These are phyloP conservation scores for Typhlichthys eigenmanni DNA, from an alignment of 2,797 vertebrate species.

Conservation along the genomic window DNA sequence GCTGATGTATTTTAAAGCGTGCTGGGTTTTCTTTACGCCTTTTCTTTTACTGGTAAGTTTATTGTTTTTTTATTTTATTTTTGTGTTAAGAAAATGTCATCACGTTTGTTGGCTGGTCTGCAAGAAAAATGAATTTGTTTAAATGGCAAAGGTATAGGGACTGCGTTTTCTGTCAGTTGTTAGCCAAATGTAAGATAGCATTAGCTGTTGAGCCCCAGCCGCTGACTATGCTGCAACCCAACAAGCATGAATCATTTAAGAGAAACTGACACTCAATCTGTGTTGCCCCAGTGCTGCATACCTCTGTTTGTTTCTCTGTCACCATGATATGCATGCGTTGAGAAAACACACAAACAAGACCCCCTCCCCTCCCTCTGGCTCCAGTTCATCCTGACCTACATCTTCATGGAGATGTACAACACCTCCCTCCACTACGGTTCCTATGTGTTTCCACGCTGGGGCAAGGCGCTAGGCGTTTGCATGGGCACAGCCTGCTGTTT, in stretches of 20 bases:
- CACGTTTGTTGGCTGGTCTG: too few relatives aligned
- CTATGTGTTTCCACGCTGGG: constrained; percentile 81
- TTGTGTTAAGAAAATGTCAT: background rate
- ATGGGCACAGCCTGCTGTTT: constrained; percentile 80
- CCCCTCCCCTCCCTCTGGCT: constrained; percentile 4
- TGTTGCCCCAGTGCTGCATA: constrained; percentile 16
- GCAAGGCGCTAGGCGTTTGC: constrained; percentile 80
- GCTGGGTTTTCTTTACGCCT: constrained; percentile 82
- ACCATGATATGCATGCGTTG: constrained; percentile 17
- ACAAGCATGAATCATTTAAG: constrained; percentile 59
- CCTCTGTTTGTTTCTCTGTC: constrained; percentile 10
- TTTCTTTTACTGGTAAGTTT: constrained; percentile 80
- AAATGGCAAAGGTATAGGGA: background rate
- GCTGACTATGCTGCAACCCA: constrained; percentile 22
- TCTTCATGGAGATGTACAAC: constrained; percentile 84
- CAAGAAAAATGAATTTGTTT: background rate
- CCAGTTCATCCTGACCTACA: constrained; percentile 82
- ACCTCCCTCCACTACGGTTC: constrained; percentile 74
- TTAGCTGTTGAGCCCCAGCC: constrained; percentile 12
- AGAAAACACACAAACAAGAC: constrained; percentile 1
- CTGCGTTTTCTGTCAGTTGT: background rate
- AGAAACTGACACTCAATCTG: constrained; percentile 48
- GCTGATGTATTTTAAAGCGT: constrained; percentile 83
- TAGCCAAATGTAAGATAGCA: background rate
- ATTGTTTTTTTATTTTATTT: too few relatives aligned